Base-by-base conservation (phyloP, 2,888 invertebrate genomes). In the Euplexia lucipara region DNA sequence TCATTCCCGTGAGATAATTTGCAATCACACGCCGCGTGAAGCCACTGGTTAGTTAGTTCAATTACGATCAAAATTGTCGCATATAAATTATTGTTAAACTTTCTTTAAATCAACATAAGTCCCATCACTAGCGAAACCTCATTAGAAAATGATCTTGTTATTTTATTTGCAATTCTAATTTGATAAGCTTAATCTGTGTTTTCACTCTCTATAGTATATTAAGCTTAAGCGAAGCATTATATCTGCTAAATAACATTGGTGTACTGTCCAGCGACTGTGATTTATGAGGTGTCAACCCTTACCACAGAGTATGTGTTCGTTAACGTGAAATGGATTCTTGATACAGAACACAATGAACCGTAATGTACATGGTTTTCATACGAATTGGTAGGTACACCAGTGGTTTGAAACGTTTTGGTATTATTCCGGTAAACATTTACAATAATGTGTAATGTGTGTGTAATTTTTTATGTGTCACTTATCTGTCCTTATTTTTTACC, bases 311-410 rank as follows among this genome's bases (percentile, higher is more conserved):
- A 48, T 51, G 56, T 45, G 22, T 52, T 52, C 57, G 49, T 49
- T 59, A 59, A 52, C 58, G 60, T 54, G 64, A 54, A 56, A 64
- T 70, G 30, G 16, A 58, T 74, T 76, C 60, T 71, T 71, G 60
- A 65, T 74, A 49, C 47, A 26, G 34, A 52, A 56, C 39, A 59
- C 47, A 70, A 56, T 59, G 32, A 52, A 22, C 49, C 32, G 58
- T 44, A 12, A 30, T 35, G 41, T 70, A 37, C 42, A 42, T 44
- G 16, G 18, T 48, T 47, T 49, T 41, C 12, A 30, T 45, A 30
- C 62, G 10, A 22, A 41, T 68, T 45, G 22, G 2, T 41, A 7
- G 22, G 2, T 41, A 7, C 4, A 20, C 18, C n/a, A 0, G 9
- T 35, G 8, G n/a, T n/a, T 9, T 32, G 9, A 39, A 52, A 61